Conservation (phyloP, 2,888 invertebrate genomes). For the Acanthosepion lycidas region DNA sequence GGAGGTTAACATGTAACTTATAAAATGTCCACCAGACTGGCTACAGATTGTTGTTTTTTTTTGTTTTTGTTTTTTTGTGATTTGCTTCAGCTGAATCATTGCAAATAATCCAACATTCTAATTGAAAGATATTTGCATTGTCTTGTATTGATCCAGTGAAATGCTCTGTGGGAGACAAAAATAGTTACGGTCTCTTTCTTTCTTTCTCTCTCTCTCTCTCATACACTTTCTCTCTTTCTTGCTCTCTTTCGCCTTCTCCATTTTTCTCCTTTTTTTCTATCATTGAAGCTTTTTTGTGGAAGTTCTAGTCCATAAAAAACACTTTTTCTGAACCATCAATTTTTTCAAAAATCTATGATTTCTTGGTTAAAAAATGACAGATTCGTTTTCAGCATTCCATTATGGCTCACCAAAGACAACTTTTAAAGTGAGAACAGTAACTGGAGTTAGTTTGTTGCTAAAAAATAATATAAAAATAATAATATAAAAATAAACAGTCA, state of each 20-base stretch:
- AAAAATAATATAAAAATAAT: neutral
- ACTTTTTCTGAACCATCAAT: neutral
- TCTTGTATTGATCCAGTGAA: no score
- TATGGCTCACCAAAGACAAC: neutral
- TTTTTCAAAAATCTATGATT: neutral
- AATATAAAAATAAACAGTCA: neutral
- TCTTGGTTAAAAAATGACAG: neutral
- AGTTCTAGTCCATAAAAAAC: neutral
- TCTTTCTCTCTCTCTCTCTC: no score
- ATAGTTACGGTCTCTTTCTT: no score
- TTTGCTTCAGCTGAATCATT: no score
- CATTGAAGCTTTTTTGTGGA: neutral
- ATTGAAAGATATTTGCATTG: no score
- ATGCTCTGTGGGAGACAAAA: no score
- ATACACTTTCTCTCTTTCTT: no score
- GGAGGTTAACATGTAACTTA: no score
- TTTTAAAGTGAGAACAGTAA: neutral
- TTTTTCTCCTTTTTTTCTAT: neutral
- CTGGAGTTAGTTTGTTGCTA: neutral
- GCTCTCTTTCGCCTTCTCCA: neutral
- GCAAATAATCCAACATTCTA: no score
- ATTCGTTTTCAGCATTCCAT: neutral
- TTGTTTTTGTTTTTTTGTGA: no score
- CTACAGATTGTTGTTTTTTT: no score
- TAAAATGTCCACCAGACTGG: no score